These are phyloP conservation scores for Notospermus geniculatus DNA, from an alignment of 1,140 invertebrate genomes.

Conservation along the genomic window DNA sequence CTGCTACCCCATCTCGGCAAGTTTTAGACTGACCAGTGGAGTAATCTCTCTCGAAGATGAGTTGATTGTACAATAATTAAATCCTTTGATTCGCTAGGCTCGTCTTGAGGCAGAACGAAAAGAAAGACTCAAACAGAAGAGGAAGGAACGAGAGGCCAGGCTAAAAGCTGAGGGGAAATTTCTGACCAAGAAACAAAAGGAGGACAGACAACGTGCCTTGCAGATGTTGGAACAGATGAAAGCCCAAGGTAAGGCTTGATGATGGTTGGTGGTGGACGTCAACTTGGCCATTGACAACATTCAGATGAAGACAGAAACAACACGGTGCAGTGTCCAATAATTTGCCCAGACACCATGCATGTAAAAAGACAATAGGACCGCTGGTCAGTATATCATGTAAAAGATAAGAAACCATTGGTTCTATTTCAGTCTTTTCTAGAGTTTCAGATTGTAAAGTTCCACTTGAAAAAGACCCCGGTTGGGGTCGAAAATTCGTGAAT, in stretches of 20 bases:
- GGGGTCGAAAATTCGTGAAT: too few relatives aligned
- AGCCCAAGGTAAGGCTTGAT: constrained; percentile 66
- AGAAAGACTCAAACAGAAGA: constrained; percentile 88
- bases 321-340: background rate
- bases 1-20: constrained; percentile 12
- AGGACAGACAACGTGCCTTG: constrained; percentile 80
- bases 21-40: constrained; percentile 10
- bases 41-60: too few relatives aligned
- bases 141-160: constrained; percentile 89
- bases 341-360: background rate
- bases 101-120: constrained; percentile 68
- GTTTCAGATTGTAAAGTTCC: too few relatives aligned
- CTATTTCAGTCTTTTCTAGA: too few relatives aligned
- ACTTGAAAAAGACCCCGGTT: too few relatives aligned
- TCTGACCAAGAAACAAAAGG: constrained; percentile 81
- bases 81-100: too few relatives aligned
- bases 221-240: constrained; percentile 84
- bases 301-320: background rate
- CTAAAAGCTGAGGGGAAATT: constrained; percentile 93
- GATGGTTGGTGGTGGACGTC: background rate
- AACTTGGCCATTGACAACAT: background rate
- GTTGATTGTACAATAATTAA: constrained; percentile 20
- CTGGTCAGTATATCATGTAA: background rate
- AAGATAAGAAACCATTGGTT: background rate
- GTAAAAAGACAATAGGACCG: background rate